Evolutionary conservation across 2,797 vertebrate species (phyloP).

Genomic region (Acrossocheilus wenchowensis): DNA sequence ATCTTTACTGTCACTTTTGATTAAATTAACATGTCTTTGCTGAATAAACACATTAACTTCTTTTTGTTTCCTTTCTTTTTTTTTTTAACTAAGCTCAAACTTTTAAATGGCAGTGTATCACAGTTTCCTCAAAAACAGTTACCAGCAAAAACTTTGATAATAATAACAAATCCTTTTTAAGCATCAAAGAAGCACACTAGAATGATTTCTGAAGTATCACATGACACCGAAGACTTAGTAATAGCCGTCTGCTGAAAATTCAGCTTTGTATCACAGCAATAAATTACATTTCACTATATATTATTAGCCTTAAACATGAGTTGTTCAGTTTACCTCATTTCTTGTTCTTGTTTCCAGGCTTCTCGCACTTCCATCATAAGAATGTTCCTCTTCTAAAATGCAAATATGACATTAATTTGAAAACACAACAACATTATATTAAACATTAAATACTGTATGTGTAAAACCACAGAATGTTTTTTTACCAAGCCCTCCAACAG

Average conservation of each 20-base stretch:
- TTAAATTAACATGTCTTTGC: not conserved
- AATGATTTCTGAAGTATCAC: not conserved
- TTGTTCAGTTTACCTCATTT: constrained; percentile 35
- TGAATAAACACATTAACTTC: not conserved
- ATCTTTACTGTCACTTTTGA: not conserved
- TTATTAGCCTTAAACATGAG: not conserved
- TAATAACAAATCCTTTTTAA: not conserved
- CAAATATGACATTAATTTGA: not conserved
- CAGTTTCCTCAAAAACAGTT: not conserved
- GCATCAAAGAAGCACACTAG: not conserved
- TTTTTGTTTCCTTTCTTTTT: too few relatives aligned
- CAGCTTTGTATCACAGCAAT: not conserved
- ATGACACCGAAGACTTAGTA: not conserved
- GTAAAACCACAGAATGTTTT: too few relatives aligned
- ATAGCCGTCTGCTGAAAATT: not conserved
- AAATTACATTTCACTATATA: not conserved
- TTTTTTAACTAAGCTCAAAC: not conserved
- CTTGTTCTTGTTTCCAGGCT: not conserved
- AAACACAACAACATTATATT: not conserved
- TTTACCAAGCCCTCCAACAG: constrained; percentile 66
- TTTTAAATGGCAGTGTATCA: not conserved
- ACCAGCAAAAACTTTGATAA: not conserved
- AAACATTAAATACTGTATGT: not conserved
- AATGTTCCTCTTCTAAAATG: constrained; percentile 74
- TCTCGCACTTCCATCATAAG: constrained; percentile 66